phyloP scores from a whole-genome alignment of 2,113 vertebrate species.

The Paramormyrops kingsleyae region DNA sequence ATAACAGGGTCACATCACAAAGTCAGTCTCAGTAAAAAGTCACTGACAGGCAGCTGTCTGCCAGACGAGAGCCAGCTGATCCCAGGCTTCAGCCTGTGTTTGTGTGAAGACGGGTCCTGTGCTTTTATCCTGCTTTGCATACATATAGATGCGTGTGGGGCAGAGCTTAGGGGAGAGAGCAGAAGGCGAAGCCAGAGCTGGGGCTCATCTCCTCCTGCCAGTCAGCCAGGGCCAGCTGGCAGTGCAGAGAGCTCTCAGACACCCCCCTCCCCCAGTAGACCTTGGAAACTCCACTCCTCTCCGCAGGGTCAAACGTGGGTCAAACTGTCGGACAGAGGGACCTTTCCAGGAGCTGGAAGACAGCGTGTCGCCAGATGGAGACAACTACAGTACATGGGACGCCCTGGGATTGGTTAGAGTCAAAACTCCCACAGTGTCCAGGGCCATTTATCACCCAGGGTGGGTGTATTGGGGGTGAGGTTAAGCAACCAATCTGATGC shows the following conservation, averaged over 20 bases:
- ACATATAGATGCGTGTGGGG: constrained; percentile 35
- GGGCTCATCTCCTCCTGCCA: constrained; percentile 40
- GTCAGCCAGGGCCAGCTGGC: constrained; percentile 34
- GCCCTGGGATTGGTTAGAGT: not conserved
- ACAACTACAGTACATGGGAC: not conserved
- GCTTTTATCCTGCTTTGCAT: constrained; percentile 39
- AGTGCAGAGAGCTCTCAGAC: constrained; percentile 43
- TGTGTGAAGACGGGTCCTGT: constrained; percentile 43
- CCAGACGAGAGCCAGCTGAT: constrained; percentile 46
- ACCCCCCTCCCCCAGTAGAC: constrained; percentile 17
- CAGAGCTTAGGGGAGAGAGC: constrained; percentile 35
- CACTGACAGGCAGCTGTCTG: constrained; percentile 39
- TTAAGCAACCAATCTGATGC: not conserved
- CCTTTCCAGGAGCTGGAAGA: constrained; percentile 7
- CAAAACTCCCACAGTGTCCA: constrained; percentile 1
- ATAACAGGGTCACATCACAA: not conserved
- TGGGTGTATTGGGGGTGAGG: not conserved
- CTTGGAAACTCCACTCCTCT: constrained; percentile 51
- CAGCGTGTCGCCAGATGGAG: not conserved
- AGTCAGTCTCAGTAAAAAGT: not conserved
- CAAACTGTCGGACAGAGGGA: constrained; percentile 42
- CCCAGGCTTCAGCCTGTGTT: constrained; percentile 25
- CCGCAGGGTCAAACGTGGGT: constrained; percentile 50
- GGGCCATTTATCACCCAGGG: not conserved
- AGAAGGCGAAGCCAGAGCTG: constrained; percentile 36